Conservation (phyloP, 1,140 invertebrate species). For the Melipona quadrifasciata region DNA sequence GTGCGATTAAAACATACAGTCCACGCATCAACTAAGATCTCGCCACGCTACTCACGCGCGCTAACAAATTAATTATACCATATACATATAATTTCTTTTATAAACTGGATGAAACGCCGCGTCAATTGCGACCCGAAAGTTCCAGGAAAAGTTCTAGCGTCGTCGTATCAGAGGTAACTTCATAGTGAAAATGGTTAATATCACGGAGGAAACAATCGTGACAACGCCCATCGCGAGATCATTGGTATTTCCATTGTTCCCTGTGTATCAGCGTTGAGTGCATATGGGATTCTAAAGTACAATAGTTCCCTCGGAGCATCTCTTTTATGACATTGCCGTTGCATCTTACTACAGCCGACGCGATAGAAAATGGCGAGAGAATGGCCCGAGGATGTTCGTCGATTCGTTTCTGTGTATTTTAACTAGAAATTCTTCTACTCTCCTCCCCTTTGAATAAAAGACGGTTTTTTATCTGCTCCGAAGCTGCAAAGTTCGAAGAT, state of each 20-base stretch:
- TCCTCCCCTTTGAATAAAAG: background rate
- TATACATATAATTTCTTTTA: too few species aligned
- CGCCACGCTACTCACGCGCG: too few species aligned
- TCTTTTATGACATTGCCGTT: slow-evolving; percentile 33
- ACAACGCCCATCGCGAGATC: slow-evolving; percentile 38
- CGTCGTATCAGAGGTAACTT: too few species aligned
- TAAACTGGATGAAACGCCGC: too few species aligned
- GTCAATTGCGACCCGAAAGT: too few species aligned
- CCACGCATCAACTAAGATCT: too few species aligned
- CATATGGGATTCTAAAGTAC: slow-evolving; percentile 59
- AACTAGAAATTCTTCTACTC: background rate
- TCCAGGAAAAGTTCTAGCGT: too few species aligned
- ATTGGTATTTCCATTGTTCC: slow-evolving; percentile 68
- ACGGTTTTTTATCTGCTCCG: background rate
- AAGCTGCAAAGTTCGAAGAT: background rate
- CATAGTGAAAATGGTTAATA: too few species aligned
- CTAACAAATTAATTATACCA: too few species aligned
- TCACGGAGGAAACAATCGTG: background rate
- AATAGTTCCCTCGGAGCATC: slow-evolving; percentile 32
- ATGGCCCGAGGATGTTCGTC: background rate
- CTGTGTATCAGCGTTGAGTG: slow-evolving; percentile 55
- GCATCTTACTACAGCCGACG: slow-evolving; percentile 3
- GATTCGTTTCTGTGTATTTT: background rate
- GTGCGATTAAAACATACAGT: too few species aligned
- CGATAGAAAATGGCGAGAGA: slow-evolving; percentile 30